Base-by-base conservation (phyloP, 2,113 vertebrate genomes). In the Chaetorhynchus papuensis region DNA sequence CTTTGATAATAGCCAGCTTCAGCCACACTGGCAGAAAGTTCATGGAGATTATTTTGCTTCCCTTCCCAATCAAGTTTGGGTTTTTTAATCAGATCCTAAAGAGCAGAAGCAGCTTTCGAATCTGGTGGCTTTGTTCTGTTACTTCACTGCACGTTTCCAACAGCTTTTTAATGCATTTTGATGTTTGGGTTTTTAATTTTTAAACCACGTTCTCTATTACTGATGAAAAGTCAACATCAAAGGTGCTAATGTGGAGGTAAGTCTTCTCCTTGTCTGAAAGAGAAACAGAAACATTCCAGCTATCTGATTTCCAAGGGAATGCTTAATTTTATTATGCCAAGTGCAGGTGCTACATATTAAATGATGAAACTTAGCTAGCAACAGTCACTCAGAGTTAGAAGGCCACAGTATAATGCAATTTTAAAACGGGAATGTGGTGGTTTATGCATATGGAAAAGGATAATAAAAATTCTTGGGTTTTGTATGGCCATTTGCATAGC, bases 111-210 rank as follows among this genome's bases (percentile, higher is more conserved):
- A 90, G 80, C 50, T 54, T 75, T 90, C 1, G 6, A 44, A 85
- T 81, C 68, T 15, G 44, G 57, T 75, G 87, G 30, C 87, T 93
- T 93, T 91, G 64, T 90, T 86, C 37, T 75, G 35, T 64, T 90
- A 13, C 54, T 71, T 77, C 39, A 8, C 52, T 65, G 64, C 42
- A 7, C 54, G 83, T 28, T 95, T 97, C 83, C 89, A 84, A 72
- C 60, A 49, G 86, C 10, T 60, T 91, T 83, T 93, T 80, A 78
- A 69, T 78, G 82, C 65, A 66, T 97, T 97, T 96, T 97, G 94
- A 96, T 96, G 95, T 93, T 96, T 90, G 89, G 71, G 76, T 66
- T 96, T 97, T 97, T 94, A 97, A 97, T 97, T 97, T 97, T 96
- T 93, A 96, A 97, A 97, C 53, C 72, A 56, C n/a, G 27, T 50